phyloP scores from a whole-genome alignment of 2,113 vertebrate genomes.

The Phoenicopterus ruber region DNA sequence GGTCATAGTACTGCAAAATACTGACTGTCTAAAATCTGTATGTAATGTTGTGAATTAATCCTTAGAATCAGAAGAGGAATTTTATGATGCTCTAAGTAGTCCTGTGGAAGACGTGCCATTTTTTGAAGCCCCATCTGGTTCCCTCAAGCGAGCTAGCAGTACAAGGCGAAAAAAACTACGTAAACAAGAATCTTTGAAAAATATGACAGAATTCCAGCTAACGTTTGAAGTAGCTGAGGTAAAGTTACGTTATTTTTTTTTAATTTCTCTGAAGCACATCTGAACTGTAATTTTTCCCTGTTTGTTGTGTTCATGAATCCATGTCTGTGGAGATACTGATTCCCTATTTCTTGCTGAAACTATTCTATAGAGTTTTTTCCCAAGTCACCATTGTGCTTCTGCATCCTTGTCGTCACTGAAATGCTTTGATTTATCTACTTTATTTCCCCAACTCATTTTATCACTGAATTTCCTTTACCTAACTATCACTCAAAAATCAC shows the following conservation, averaged over 20 bases:
- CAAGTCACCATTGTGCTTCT: neutral
- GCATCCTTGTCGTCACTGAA: neutral
- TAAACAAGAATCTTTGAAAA: conserved; percentile 82
- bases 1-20: neutral
- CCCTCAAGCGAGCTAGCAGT: conserved; percentile 44
- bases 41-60: conserved; percentile 6
- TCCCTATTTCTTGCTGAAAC: neutral
- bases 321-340: neutral
- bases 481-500: neutral
- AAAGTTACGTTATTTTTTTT: neutral
- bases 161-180: conserved; percentile 62
- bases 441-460: neutral
- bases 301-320: neutral
- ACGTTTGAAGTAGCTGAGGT: conserved; percentile 92
- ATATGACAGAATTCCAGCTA: conserved; percentile 85
- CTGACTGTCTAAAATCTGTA: neutral
- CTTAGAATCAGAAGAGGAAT: conserved; percentile 92
- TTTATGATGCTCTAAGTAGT: conserved; percentile 91
- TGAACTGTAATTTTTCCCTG: neutral
- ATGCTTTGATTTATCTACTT: neutral
- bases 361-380: neutral
- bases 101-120: conserved; percentile 81
- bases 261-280: neutral
- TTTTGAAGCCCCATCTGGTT: conserved; percentile 73
- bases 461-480: neutral